Percentiles rank a stretch among this genome's conserved stretches.
phyloP scores from a whole-genome alignment of 2,888 invertebrate genomes.

The Caenorhabditis sp. region DNA sequence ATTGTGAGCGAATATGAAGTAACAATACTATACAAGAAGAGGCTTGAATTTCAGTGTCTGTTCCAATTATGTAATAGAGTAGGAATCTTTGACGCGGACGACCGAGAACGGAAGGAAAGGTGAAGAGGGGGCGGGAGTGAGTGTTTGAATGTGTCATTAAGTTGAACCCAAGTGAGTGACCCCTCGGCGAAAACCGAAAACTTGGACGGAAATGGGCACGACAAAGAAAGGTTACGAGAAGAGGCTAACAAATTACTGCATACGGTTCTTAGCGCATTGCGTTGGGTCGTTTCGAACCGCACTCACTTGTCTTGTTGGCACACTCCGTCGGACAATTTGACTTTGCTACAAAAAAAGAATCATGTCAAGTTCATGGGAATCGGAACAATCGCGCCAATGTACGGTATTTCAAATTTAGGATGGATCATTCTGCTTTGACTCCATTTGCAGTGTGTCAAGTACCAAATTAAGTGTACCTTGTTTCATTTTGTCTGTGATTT shows the following conservation, averaged over 20 bases:
- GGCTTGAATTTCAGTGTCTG: constrained; percentile 60
- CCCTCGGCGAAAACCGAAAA: constrained; percentile 29
- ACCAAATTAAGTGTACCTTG: neutral
- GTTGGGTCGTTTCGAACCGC: constrained; percentile 7
- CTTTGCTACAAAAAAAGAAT: constrained; percentile 25
- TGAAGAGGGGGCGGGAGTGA: constrained; percentile 27
- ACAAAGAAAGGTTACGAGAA: constrained; percentile 50
- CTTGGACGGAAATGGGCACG: constrained; percentile 45
- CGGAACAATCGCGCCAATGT: neutral
- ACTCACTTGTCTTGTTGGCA: constrained; percentile 54
- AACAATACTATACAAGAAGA: constrained; percentile 49
- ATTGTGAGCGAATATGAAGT: constrained; percentile 37
- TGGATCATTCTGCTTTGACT: too few species aligned
- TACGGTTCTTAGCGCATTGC: constrained; percentile 49
- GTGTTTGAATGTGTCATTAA: constrained; percentile 47
- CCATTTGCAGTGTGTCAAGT: neutral
- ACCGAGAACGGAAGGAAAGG: constrained; percentile 48
- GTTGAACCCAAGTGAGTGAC: constrained; percentile 48
- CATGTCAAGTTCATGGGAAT: constrained; percentile 61
- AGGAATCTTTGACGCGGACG: constrained; percentile 13
- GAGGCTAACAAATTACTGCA: constrained; percentile 64
- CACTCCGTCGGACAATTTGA: constrained; percentile 21
- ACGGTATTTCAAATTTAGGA: constrained; percentile 6
- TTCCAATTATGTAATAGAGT: constrained; percentile 60
- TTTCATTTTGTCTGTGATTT: too few species aligned